These are phyloP conservation scores for Pocillopora damicornis DNA, from an alignment of 64 coral and sea anemone genomes.

Conservation along the genomic window DNA sequence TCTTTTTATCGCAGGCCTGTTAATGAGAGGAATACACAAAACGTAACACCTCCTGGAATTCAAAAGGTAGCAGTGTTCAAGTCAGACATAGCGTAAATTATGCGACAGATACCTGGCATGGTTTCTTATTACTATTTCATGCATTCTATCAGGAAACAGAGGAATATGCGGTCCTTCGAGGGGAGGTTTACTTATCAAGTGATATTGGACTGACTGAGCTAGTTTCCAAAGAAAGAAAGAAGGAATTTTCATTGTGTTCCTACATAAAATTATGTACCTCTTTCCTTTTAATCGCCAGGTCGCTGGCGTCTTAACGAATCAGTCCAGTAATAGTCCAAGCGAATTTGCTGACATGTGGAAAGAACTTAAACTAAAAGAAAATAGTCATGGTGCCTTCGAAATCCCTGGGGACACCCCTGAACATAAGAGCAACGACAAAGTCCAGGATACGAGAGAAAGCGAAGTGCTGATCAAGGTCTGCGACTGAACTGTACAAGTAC, in stretches of 20 bases:
- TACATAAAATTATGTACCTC: too few relatives aligned
- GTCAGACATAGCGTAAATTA: too few relatives aligned
- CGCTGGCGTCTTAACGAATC: not conserved
- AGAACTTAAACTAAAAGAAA: constrained; percentile 80
- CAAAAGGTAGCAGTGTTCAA: constrained; percentile 43
- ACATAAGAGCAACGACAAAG: not conserved
- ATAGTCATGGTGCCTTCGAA: constrained; percentile 23
- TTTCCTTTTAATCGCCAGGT: not conserved
- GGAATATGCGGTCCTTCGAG: too few relatives aligned
- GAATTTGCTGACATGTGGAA: constrained; percentile 97
- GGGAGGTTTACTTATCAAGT: not conserved
- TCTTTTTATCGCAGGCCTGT: constrained; percentile 1
- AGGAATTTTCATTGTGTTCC: not conserved
- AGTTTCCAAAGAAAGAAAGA: too few relatives aligned
- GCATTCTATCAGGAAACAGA: too few relatives aligned
- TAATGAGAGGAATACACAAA: constrained; percentile 11
- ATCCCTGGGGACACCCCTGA: not conserved
- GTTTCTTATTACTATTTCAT: too few relatives aligned
- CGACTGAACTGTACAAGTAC: too few relatives aligned
- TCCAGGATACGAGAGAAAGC: not conserved
- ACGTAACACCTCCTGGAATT: constrained; percentile 25
- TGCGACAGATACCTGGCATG: too few relatives aligned
- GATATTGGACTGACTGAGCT: not conserved
- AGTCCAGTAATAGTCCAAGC: constrained; percentile 32
- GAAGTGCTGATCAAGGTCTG: not conserved